phyloP scores from a whole-genome alignment of 2,113 vertebrate genomes.

The Bubalus kerabau region DNA sequence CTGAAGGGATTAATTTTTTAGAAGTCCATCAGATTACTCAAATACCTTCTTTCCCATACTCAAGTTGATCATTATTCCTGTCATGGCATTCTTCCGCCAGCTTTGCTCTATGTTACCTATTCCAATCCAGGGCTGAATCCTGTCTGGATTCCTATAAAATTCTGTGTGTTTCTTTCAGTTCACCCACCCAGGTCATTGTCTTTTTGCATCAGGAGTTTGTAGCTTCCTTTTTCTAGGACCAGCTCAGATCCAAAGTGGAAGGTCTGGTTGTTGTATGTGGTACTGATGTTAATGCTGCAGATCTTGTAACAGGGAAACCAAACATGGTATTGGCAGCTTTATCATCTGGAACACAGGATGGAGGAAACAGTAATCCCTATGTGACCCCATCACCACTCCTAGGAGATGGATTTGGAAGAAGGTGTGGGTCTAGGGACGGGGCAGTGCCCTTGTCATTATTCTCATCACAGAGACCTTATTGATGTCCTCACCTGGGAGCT shows the following conservation, averaged over 20 bases:
- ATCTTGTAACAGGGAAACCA: not conserved
- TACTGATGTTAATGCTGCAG: not conserved
- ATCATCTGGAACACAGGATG: not conserved
- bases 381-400: accelerated
- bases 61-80: not conserved
- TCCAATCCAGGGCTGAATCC: not conserved
- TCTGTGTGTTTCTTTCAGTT: not conserved
- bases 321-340: not conserved
- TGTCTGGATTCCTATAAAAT: not conserved
- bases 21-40: not conserved
- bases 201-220: not conserved
- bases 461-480: not conserved
- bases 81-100: not conserved
- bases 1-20: not conserved
- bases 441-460: not conserved
- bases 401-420: not conserved
- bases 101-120: not conserved
- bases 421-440: not conserved
- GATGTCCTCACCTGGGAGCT: not conserved
- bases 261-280: no score
- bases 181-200: not conserved
- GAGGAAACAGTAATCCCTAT: not conserved
- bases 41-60: not conserved
- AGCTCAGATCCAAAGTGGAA: not conserved
- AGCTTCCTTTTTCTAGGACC: not conserved